Conservation (phyloP, 2,797 vertebrate genomes). For the Triplophysa yarkandensis region DNA sequence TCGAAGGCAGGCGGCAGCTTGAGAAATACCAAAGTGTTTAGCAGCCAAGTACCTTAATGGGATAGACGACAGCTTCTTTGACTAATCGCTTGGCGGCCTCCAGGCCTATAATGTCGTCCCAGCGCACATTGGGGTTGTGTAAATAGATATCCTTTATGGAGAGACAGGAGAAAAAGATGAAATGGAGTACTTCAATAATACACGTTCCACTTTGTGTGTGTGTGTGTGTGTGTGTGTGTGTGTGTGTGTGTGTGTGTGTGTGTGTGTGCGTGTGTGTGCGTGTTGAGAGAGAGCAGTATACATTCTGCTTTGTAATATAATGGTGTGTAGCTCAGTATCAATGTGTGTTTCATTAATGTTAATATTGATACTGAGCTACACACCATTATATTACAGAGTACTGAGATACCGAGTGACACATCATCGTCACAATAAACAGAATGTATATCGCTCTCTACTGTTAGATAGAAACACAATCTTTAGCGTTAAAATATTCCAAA, state of each 20-base stretch:
- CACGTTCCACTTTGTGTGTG: conserved; percentile 31
- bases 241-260: conserved; percentile 33
- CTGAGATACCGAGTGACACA: conserved; percentile 39
- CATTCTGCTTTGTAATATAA: too few relatives aligned
- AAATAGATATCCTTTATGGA: conserved; percentile 94
- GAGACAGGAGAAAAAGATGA: conserved; percentile 58
- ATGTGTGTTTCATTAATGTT: too few relatives aligned
- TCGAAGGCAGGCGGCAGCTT: conserved; percentile 67
- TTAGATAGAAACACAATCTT: too few relatives aligned
- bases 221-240: conserved; percentile 44
- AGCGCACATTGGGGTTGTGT: conserved; percentile 89
- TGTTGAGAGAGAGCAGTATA: too few relatives aligned
- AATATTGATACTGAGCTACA: too few relatives aligned
- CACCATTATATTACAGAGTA: too few relatives aligned
- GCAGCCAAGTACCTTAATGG: conserved; percentile 79
- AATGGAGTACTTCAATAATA: conserved; percentile 57
- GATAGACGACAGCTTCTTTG: conserved; percentile 97
- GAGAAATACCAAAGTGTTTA: conserved; percentile 72
- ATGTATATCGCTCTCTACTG: conserved; percentile 62
- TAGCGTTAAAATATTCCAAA: too few relatives aligned
- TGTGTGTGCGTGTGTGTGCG: conserved; percentile 36
- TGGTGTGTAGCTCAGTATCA: conserved; percentile 34
- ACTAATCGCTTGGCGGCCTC: conserved; percentile 94
- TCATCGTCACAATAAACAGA: conserved; percentile 49
- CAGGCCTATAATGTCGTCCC: conserved; percentile 93